A percentile compares a stretch with the other conserved stretches of the same genome.
Evolutionary conservation across 2,113 vertebrate species (phyloP).

Genomic region (Bubo blakistoni): DNA sequence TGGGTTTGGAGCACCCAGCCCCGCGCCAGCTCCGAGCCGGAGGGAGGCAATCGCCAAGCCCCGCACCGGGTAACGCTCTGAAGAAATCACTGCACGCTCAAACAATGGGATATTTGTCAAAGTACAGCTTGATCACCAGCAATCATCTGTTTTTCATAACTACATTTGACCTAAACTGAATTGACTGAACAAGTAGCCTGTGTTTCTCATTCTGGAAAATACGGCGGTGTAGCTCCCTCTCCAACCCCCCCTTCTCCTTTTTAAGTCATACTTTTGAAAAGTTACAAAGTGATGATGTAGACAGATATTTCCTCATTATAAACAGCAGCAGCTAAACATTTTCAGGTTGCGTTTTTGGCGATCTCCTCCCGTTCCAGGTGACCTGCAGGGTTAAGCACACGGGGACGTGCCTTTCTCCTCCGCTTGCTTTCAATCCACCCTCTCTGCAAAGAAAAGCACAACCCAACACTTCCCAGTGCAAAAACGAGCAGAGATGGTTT

Average conservation of each 20-base stretch:
- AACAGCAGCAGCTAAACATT: neutral
- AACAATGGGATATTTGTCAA: constrained; percentile 77
- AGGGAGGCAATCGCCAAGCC: constrained; percentile 13
- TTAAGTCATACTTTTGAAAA: neutral
- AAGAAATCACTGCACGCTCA: constrained; percentile 58
- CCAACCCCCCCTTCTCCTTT: neutral
- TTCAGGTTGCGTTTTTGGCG: neutral
- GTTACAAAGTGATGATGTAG: constrained; percentile 16
- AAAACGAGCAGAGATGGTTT: neutral
- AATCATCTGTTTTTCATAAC: constrained; percentile 78
- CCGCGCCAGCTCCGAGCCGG: neutral
- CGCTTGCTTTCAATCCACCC: neutral
- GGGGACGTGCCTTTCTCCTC: neutral
- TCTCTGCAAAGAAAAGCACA: neutral
- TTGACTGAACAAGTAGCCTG: constrained; percentile 71
- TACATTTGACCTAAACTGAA: constrained; percentile 67
- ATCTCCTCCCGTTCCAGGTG: neutral
- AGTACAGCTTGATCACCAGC: constrained; percentile 68
- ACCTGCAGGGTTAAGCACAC: neutral
- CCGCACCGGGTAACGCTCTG: constrained; percentile 37
- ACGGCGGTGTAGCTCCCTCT: neutral
- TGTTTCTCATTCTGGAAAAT: constrained; percentile 72
- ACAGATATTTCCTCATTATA: constrained; percentile 25
- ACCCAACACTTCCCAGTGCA: fast-evolving
- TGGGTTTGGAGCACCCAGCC: constrained; percentile 9